Conservation (phyloP, 2,888 invertebrate genomes). For the Prenolepis imparis region DNA sequence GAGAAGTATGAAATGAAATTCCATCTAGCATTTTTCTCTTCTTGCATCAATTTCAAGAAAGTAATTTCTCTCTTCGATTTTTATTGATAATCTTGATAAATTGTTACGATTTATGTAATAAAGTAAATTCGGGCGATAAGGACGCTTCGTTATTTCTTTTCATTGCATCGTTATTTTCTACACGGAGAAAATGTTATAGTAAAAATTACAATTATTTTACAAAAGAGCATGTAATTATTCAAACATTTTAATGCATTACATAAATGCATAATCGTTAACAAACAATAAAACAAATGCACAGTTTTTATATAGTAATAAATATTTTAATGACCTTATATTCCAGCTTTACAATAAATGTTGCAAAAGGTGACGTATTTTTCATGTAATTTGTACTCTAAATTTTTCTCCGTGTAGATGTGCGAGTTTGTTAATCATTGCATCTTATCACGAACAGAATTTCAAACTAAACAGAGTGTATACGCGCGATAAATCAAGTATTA, state of each 20-base stretch:
- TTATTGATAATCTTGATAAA: background rate
- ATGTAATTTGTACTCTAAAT: background rate
- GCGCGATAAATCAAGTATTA: slow-evolving; percentile 2
- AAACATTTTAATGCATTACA: too few species aligned
- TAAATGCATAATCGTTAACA: too few species aligned
- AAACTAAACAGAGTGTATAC: background rate
- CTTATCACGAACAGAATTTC: slow-evolving; percentile 9
- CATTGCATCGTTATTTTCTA: background rate
- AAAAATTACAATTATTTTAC: too few species aligned
- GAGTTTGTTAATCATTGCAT: background rate
- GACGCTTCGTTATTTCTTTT: background rate
- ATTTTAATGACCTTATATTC: too few species aligned
- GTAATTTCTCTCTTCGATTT: background rate
- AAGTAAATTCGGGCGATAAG: slow-evolving; percentile 7
- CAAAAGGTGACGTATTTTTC: background rate
- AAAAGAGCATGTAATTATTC: too few species aligned
- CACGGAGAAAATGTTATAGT: too few species aligned
- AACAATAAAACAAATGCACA: too few species aligned
- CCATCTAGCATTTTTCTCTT: background rate
- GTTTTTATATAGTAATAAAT: too few species aligned
- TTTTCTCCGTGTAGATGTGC: background rate
- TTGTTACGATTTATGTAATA: background rate
- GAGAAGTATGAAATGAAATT: background rate
- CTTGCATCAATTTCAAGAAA: background rate
- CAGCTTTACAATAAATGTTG: too few species aligned